These are phyloP conservation scores for Tetrax tetrax DNA, from an alignment of 2,113 vertebrate genomes.

Conservation along the genomic window DNA sequence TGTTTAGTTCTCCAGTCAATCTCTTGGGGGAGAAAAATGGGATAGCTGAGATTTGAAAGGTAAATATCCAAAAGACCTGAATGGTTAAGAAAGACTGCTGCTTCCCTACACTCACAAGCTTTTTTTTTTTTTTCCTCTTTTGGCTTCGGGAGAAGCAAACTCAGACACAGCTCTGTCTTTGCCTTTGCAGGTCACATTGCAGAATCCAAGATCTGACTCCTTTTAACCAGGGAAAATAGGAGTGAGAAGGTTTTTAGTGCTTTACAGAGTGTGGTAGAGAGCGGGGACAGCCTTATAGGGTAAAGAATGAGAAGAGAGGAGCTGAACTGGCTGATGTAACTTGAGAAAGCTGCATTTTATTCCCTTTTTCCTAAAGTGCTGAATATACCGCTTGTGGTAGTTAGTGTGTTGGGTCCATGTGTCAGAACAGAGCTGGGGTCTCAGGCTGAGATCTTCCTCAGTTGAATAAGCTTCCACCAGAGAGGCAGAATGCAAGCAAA, in stretches of 20 bases:
- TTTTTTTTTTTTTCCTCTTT: not conserved
- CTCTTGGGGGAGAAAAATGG: not conserved
- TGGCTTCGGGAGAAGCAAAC: not conserved
- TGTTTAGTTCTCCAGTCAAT: not conserved
- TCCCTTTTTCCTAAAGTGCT: not conserved
- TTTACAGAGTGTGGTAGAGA: not conserved
- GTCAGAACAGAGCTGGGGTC: not conserved
- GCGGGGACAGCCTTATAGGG: conserved; percentile 55
- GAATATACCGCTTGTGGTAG: not conserved
- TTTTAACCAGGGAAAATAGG: not conserved
- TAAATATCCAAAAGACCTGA: conserved; percentile 6
- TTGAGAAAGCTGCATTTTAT: conserved; percentile 19
- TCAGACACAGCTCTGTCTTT: not conserved
- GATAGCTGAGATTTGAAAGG: not conserved
- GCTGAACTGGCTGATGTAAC: conserved; percentile 3
- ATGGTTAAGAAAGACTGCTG: not conserved
- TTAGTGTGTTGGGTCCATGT: not conserved
- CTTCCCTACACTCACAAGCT: not conserved
- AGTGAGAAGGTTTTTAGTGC: not conserved
- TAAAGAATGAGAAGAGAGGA: conserved; percentile 57
- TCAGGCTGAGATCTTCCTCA: not conserved
- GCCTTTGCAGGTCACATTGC: not conserved
- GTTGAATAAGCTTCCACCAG: not conserved
- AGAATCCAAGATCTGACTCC: not conserved
- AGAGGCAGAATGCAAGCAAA: not conserved